These are phyloP conservation scores for Copsychus sechellarum DNA, from an alignment of 2,113 vertebrate genomes.

Conservation along the genomic window DNA sequence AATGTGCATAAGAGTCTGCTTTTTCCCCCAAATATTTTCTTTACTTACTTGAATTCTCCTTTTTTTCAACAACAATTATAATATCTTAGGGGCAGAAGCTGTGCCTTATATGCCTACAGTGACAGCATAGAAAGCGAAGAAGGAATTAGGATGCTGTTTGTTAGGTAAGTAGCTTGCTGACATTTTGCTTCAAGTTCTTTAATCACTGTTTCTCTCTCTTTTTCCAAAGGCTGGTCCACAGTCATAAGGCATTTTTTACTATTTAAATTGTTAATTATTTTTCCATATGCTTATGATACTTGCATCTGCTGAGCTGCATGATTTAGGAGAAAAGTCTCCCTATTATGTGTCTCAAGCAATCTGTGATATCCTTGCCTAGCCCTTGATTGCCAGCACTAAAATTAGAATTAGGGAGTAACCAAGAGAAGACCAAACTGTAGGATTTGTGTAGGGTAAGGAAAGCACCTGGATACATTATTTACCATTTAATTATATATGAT, in stretches of 20 bases:
- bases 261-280: slow-evolving; percentile 43
- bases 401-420: neutral
- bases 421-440: neutral
- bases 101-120: neutral
- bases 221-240: slow-evolving; percentile 6
- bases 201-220: neutral
- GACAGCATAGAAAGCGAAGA: neutral
- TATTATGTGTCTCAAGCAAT: neutral
- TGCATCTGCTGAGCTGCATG: neutral
- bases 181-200: slow-evolving; percentile 19
- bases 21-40: neutral
- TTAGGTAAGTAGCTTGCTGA: neutral
- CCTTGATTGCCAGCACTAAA: neutral
- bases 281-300: neutral
- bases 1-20: neutral
- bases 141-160: neutral
- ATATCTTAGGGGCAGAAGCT: neutral
- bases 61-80: neutral
- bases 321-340: neutral
- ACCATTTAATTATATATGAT: neutral
- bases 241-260: slow-evolving; percentile 54
- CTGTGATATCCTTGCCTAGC: neutral
- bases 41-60: neutral
- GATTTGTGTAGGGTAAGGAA: neutral
- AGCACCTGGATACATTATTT: neutral